Conservation (phyloP, 2,113 vertebrate species). For the Symphodus melops region DNA sequence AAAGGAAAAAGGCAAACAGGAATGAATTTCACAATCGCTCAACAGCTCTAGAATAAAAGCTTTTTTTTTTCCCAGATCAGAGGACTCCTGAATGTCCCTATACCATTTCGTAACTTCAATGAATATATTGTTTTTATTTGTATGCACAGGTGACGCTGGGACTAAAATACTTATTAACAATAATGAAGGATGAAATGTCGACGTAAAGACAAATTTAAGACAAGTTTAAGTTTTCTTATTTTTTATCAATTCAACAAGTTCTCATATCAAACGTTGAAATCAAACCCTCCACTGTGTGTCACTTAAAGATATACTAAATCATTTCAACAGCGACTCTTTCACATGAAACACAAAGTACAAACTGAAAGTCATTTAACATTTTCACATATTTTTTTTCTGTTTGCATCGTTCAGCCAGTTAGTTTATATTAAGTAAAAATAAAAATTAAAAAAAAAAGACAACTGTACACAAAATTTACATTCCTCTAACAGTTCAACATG, state of each 20-base stretch:
- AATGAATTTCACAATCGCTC: too few relatives aligned
- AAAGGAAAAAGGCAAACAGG: too few relatives aligned
- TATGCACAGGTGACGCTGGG: too few relatives aligned
- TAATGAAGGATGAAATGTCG: neutral
- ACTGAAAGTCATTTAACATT: conserved; percentile 54
- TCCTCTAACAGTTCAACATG: conserved; percentile 78
- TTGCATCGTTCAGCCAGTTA: conserved; percentile 64
- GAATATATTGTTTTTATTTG: too few relatives aligned
- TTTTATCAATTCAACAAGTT: conserved; percentile 62
- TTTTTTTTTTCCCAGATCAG: too few relatives aligned
- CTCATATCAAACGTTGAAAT: conserved; percentile 69
- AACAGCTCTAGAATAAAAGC: too few relatives aligned
- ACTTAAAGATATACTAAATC: conserved; percentile 63
- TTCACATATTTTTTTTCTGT: conserved; percentile 40
- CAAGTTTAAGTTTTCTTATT: conserved; percentile 15
- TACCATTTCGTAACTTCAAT: too few relatives aligned
- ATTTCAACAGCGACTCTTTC: conserved; percentile 51
- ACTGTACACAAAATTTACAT: conserved; percentile 79
- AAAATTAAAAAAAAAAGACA: conserved; percentile 57
- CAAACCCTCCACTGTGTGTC: conserved; percentile 50
- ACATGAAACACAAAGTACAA: conserved; percentile 74
- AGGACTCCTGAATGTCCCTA: too few relatives aligned
- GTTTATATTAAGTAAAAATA: conserved; percentile 66
- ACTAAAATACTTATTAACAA: too few relatives aligned
- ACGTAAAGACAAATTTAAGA: neutral